These are phyloP conservation scores for Emys orbicularis DNA, from an alignment of 2,797 vertebrate species.

Conservation along the genomic window DNA sequence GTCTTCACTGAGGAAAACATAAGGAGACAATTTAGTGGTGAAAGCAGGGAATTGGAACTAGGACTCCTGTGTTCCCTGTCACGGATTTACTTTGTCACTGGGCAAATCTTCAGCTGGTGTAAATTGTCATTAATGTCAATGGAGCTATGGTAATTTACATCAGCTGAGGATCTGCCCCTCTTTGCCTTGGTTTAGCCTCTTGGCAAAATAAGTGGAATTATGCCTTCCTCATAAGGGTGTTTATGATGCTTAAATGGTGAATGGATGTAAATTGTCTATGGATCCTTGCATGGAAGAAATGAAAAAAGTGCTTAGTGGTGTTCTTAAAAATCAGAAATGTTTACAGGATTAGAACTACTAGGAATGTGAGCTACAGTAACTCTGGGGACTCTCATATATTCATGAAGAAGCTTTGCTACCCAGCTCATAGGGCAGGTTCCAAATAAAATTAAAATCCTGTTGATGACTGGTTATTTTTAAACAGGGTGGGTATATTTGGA, in stretches of 20 bases:
- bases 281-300: neutral
- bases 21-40: neutral
- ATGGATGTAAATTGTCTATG: constrained; percentile 10
- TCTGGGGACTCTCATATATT: neutral
- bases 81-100: neutral
- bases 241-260: neutral
- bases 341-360: neutral
- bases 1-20: neutral
- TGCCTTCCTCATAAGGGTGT: neutral
- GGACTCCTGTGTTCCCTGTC: fast-evolving
- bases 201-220: constrained; percentile 8
- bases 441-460: neutral
- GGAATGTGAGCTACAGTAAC: neutral
- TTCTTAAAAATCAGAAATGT: neutral
- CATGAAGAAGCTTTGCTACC: constrained; percentile 15
- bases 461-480: constrained; percentile 40
- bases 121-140: neutral
- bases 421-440: neutral
- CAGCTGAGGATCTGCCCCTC: fast-evolving
- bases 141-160: neutral
- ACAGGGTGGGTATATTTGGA: neutral
- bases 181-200: neutral
- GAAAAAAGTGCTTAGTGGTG: neutral
- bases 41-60: neutral
- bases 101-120: neutral